A percentile compares a stretch with the other conserved stretches of the same genome.
phyloP scores from a whole-genome alignment of 2,797 vertebrate species.

The Xiphorhynchus erythropygius region DNA sequence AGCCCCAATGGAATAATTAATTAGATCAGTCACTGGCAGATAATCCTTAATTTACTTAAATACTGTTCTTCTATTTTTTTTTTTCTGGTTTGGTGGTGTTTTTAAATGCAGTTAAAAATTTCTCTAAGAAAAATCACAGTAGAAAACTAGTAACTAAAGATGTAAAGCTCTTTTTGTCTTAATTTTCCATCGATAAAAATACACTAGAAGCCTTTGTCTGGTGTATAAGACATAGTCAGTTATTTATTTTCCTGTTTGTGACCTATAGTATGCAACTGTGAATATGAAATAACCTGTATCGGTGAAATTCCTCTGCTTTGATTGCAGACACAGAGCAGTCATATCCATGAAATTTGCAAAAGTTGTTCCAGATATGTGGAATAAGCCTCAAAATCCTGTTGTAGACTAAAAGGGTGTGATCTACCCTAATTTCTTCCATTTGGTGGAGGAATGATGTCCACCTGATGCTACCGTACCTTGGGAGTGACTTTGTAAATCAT shows the following conservation, averaged over 20 bases:
- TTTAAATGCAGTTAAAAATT: constrained; percentile 41
- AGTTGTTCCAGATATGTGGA: not conserved
- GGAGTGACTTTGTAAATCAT: not conserved
- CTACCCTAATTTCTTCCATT: not conserved
- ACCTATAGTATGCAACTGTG: not conserved
- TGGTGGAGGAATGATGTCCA: not conserved
- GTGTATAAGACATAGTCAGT: not conserved
- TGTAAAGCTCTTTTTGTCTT: constrained; percentile 28
- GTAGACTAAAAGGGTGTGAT: not conserved
- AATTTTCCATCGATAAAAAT: not conserved
- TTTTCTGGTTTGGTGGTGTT: constrained; percentile 24
- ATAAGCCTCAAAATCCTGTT: not conserved
- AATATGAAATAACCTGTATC: not conserved
- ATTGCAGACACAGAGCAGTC: not conserved
- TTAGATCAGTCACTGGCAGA: constrained; percentile 73
- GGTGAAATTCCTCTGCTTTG: not conserved
- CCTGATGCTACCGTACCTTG: not conserved
- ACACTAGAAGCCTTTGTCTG: not conserved
- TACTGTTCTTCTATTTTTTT: constrained; percentile 27
- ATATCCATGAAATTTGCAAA: not conserved
- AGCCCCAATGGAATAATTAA: constrained; percentile 77
- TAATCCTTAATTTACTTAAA: constrained; percentile 69
- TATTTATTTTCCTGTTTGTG: not conserved
- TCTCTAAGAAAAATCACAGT: constrained; percentile 25
- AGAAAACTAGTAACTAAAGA: constrained; percentile 40